Percentiles rank a stretch among this genome's conserved stretches.
Conservation (phyloP, 2,113 vertebrate genomes). For the Gambusia holbrooki region DNA sequence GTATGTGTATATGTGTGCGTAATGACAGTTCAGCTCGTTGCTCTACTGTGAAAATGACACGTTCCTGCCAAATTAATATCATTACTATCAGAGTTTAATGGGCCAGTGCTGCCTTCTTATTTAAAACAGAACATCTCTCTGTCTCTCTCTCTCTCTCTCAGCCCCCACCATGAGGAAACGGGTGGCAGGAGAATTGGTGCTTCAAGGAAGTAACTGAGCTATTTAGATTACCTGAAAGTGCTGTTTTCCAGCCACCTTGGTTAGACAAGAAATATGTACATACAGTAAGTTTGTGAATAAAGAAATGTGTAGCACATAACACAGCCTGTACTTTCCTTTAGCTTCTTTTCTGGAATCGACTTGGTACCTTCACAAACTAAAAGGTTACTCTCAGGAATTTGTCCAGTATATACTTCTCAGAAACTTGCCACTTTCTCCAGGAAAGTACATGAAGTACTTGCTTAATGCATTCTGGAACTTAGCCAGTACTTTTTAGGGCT, state of each 20-base stretch:
- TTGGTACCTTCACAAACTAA: too few relatives aligned
- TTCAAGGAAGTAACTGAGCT: conserved; percentile 43
- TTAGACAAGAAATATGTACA: conserved; percentile 13
- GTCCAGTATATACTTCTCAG: too few relatives aligned
- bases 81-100: conserved; percentile 94
- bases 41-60: conserved; percentile 99
- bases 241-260: conserved; percentile 3
- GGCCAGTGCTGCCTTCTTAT: conserved; percentile 87
- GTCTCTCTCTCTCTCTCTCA: conserved; percentile 54
- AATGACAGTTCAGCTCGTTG: conserved; percentile 89
- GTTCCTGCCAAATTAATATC: conserved; percentile 99
- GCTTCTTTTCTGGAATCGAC: too few relatives aligned
- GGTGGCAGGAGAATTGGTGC: conserved; percentile 3
- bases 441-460: background rate
- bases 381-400: too few relatives aligned
- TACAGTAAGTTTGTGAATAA: conserved; percentile 14
- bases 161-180: conserved; percentile 66
- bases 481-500: background rate
- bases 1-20: conserved; percentile 36
- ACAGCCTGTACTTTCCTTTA: too few relatives aligned
- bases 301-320: background rate
- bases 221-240: conserved; percentile 30
- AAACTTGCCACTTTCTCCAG: background rate
- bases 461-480: background rate
- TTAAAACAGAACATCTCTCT: conserved; percentile 82